phyloP scores from a whole-genome alignment of 2,888 invertebrate species.

The Dascillus cervinus region DNA sequence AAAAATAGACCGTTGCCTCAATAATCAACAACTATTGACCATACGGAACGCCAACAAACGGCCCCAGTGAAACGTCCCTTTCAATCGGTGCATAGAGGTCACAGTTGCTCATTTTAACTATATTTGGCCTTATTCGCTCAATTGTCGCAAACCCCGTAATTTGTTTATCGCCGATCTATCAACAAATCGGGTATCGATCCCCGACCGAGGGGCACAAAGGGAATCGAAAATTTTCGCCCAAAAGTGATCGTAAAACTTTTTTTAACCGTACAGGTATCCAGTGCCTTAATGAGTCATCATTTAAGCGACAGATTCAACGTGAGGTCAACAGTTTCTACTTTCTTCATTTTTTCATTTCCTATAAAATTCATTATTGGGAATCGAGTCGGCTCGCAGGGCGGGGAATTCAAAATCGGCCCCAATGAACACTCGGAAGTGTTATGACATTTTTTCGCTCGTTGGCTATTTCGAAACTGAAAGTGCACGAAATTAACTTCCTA shows the following conservation, averaged over 20 bases:
- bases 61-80: too few species aligned
- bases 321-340: constrained; percentile 35
- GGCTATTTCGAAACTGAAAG: background rate
- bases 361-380: too few species aligned
- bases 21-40: too few species aligned
- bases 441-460: background rate
- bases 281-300: constrained; percentile 32
- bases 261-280: constrained; percentile 24
- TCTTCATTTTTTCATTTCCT: constrained; percentile 17
- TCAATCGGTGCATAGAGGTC: constrained; percentile 33
- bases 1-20: too few species aligned
- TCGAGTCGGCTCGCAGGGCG: too few species aligned
- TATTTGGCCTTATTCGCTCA: constrained; percentile 39
- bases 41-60: too few species aligned
- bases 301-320: constrained; percentile 26
- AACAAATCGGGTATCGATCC: constrained; percentile 1
- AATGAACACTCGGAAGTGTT: too few species aligned
- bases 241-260: constrained; percentile 19
- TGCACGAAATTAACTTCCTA: too few species aligned
- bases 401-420: background rate
- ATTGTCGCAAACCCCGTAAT: too few species aligned
- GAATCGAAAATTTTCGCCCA: constrained; percentile 2
- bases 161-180: constrained; percentile 4
- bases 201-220: constrained; percentile 5
- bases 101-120: constrained; percentile 31